A percentile compares a stretch with the other conserved stretches of the same genome.
Conservation (phyloP, 2,113 vertebrate genomes). For the Vulpes ferrilata region DNA sequence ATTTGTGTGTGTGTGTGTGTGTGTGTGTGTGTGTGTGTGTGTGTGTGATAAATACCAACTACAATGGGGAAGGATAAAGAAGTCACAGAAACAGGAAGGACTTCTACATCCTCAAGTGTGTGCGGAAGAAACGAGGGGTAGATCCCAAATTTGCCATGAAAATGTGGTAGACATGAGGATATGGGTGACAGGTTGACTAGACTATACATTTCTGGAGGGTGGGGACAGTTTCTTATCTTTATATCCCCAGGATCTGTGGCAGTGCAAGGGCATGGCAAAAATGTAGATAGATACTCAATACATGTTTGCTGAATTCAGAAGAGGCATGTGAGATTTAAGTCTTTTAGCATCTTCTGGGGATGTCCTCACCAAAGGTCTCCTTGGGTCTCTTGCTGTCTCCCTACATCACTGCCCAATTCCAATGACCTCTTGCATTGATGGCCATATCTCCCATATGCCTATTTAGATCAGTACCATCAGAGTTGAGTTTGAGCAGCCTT, state of each 20-base stretch:
- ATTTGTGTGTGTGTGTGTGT: not conserved
- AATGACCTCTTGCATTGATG: not conserved
- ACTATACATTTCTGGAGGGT: not conserved
- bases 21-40: too few species aligned
- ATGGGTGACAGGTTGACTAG: not conserved
- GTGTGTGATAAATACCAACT: not conserved
- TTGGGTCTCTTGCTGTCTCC: not conserved
- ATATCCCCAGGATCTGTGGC: not conserved
- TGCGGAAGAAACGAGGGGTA: not conserved
- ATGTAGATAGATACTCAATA: not conserved
- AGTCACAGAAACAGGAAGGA: not conserved
- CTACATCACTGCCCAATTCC: not conserved
- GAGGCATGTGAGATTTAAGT: not conserved
- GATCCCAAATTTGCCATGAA: not conserved
- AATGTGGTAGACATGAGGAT: not conserved
- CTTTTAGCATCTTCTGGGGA: not conserved
- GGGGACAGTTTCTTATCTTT: not conserved
- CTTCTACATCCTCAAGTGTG: not conserved
- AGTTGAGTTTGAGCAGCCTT: conserved; percentile 46
- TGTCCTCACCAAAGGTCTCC: not conserved
- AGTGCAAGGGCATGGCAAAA: not conserved
- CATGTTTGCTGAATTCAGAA: not conserved
- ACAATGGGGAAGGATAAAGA: not conserved
- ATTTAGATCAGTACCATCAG: not conserved
- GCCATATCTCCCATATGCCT: not conserved